phyloP scores from a whole-genome alignment of 1,140 invertebrate genomes.

The Druon quercuslanigerum region DNA sequence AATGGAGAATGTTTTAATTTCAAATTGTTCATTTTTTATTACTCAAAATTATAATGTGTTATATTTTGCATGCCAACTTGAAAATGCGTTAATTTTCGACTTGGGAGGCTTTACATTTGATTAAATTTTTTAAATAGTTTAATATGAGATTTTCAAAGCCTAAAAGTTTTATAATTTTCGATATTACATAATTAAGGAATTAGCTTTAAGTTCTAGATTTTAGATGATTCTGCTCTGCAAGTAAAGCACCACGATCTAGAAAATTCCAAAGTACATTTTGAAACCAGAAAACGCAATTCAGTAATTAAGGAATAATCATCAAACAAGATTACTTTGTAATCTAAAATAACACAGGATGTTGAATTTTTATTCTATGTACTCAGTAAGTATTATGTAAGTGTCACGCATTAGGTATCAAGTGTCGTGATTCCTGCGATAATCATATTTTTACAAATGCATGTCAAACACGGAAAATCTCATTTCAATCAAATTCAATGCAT shows the following conservation, averaged over 20 bases:
- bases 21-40: no score
- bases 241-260: background rate
- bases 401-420: background rate
- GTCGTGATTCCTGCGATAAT: conserved; percentile 5
- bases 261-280: background rate
- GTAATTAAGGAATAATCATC: background rate
- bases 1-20: no score
- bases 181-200: no score
- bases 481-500: background rate
- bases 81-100: no score
- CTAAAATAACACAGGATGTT: conserved; percentile 10
- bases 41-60: no score
- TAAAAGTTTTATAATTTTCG: no score
- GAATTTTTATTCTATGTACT: background rate
- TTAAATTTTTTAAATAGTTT: no score
- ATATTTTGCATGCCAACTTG: no score
- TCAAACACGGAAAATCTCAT: background rate
- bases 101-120: no score
- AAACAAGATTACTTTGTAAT: background rate
- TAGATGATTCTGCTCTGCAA: no score
- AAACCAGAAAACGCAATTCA: background rate
- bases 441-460: background rate
- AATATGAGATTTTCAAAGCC: no score
- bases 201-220: no score
- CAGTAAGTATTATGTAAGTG: background rate